These are phyloP conservation scores for Halisarca cf. caerulea DNA, from an alignment of 37 sponge, comb jelly and placozoan genomes.

Conservation along the genomic window DNA sequence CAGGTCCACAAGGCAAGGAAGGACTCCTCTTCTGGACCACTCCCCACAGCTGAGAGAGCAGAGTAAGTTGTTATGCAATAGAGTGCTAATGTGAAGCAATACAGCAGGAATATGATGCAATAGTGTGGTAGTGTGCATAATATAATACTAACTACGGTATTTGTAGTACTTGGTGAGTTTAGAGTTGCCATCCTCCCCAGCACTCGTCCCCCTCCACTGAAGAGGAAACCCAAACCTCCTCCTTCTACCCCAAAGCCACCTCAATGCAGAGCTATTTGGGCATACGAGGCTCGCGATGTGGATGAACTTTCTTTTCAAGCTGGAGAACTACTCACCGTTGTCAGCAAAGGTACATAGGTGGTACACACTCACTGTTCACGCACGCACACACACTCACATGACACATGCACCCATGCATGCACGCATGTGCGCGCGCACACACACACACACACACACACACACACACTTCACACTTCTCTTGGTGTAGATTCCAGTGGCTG, in stretches of 20 bases:
- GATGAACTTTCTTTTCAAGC: slow-evolving; percentile 88
- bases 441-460: no score
- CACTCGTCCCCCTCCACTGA: slow-evolving; percentile 56
- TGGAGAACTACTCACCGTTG: slow-evolving; percentile 76
- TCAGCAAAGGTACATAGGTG: slow-evolving; percentile 70
- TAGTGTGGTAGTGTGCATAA: no score
- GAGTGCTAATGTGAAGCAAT: no score
- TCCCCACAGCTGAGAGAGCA: slow-evolving; percentile 18
- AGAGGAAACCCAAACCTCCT: slow-evolving; percentile 51
- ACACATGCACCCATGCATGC: no score
- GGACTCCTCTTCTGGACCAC: slow-evolving; percentile 2
- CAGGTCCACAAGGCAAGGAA: slow-evolving; percentile 15
- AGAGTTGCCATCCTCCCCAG: slow-evolving; percentile 29
- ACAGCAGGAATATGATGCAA: no score
- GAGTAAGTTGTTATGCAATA: neutral
- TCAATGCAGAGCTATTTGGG: slow-evolving; percentile 80
- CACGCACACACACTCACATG: no score
- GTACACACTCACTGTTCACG: no score
- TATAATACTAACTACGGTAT: no score
- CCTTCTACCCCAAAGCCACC: slow-evolving; percentile 77
- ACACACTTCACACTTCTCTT: neutral
- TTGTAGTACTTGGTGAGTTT: no score
- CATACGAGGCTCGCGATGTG: slow-evolving; percentile 90
- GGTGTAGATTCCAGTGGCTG: slow-evolving; percentile 83
- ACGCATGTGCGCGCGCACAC: no score